phyloP scores from a whole-genome alignment of 1,140 invertebrate species.

The Cyphomyrmex costatus region DNA sequence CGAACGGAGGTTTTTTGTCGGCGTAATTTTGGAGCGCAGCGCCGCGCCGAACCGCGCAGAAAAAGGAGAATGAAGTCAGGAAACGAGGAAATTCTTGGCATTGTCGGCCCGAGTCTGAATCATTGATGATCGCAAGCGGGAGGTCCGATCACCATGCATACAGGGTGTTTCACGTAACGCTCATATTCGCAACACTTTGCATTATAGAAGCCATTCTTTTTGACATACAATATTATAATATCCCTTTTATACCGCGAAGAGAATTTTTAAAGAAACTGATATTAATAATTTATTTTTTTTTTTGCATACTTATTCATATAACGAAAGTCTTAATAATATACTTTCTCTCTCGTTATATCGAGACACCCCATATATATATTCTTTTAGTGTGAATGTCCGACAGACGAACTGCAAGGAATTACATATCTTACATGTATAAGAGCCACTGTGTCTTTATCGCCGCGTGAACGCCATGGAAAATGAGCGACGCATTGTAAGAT shows the following conservation, averaged over 20 bases:
- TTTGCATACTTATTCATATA: no score
- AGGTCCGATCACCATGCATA: slow-evolving; percentile 72
- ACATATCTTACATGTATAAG: slow-evolving; percentile 36
- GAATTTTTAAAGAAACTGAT: not conserved
- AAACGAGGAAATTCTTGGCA: slow-evolving; percentile 69
- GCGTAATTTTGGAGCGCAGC: slow-evolving; percentile 78
- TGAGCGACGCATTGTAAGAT: slow-evolving; percentile 62
- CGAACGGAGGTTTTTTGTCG: slow-evolving; percentile 73
- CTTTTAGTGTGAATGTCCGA: slow-evolving; percentile 59
- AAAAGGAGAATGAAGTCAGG: slow-evolving; percentile 52
- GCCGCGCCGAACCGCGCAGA: slow-evolving; percentile 65
- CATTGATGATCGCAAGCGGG: slow-evolving; percentile 77
- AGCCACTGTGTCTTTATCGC: slow-evolving; percentile 67
- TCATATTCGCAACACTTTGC: not conserved
- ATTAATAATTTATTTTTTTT: not conserved
- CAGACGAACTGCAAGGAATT: slow-evolving; percentile 49
- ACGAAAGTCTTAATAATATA: not conserved
- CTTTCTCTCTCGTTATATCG: not conserved
- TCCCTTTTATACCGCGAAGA: not conserved
- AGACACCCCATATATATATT: slow-evolving; percentile 48
- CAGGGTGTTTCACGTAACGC: slow-evolving; percentile 36
- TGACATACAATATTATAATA: not conserved
- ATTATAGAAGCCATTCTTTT: not conserved
- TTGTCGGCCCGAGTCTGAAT: slow-evolving; percentile 70
- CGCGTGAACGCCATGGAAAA: slow-evolving; percentile 64